phyloP scores from a whole-genome alignment of 2,888 invertebrate species.

The Acrocyrtus sp. region DNA sequence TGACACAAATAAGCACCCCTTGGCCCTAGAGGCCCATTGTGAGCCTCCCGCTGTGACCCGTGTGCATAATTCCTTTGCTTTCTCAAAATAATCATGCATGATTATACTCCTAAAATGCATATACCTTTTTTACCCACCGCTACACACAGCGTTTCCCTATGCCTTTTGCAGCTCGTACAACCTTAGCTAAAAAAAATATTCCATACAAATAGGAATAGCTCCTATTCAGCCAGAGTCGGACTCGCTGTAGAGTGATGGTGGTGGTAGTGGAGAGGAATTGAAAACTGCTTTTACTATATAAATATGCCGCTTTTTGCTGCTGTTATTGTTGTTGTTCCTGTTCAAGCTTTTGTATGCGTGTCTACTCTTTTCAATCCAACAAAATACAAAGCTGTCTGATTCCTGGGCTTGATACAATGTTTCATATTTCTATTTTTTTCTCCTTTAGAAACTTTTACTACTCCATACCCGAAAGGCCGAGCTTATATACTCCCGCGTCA shows the following conservation, averaged over 20 bases:
- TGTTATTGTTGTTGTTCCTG: conserved; percentile 39
- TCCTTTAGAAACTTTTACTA: too few species aligned
- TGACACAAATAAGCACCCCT: conserved; percentile 63
- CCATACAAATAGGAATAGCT: too few species aligned
- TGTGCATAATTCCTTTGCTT: conserved; percentile 57
- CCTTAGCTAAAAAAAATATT: not conserved
- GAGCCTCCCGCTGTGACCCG: conserved; percentile 62
- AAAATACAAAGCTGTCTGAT: conserved; percentile 49
- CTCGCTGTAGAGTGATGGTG: too few species aligned
- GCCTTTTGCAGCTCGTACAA: not conserved
- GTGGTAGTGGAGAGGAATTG: conserved; percentile 34
- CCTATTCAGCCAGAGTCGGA: too few species aligned
- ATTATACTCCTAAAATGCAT: conserved; percentile 15
- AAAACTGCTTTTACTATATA: conserved; percentile 43
- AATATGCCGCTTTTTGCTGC: conserved; percentile 26
- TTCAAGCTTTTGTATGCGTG: conserved; percentile 44
- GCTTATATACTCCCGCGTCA: conserved; percentile 30
- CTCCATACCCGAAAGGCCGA: too few species aligned
- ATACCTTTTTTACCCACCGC: conserved; percentile 2
- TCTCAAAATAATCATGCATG: conserved; percentile 48
- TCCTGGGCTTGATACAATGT: conserved; percentile 47
- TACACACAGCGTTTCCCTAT: conserved; percentile 3
- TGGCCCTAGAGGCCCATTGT: conserved; percentile 59
- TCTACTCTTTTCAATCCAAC: conserved; percentile 43
- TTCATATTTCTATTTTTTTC: conserved; percentile 33